Conservation (phyloP, 2,888 invertebrate species). For the Leptinotarsa tumamoca region DNA sequence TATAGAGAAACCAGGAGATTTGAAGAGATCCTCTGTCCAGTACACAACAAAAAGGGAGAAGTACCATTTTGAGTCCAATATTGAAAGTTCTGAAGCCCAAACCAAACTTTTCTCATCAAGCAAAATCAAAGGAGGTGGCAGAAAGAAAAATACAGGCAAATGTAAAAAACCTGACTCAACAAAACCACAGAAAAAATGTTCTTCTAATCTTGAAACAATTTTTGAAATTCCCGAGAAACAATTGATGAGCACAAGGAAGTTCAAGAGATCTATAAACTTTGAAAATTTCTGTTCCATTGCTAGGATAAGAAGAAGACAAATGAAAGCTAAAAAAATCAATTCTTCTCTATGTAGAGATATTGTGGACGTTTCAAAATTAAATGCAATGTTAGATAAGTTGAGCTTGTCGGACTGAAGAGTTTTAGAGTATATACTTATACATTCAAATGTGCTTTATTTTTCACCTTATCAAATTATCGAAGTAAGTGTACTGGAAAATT, state of each 20-base stretch:
- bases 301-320: conserved; percentile 24
- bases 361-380: conserved; percentile 3
- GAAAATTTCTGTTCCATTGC: conserved; percentile 18
- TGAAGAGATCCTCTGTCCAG: not conserved
- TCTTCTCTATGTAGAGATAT: conserved; percentile 12
- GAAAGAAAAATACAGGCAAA: conserved; percentile 9
- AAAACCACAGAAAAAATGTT: conserved; percentile 20
- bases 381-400: conserved; percentile 19
- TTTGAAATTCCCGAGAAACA: conserved; percentile 31
- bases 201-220: conserved; percentile 37
- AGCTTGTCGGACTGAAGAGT: conserved; percentile 8
- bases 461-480: not conserved
- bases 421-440: not conserved
- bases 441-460: not conserved
- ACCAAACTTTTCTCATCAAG: not conserved
- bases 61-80: not conserved
- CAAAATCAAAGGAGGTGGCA: not conserved
- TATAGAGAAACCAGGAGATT: not conserved
- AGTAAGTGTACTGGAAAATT: too few species aligned
- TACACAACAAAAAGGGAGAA: not conserved
- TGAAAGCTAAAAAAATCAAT: conserved; percentile 29
- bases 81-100: not conserved
- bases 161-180: conserved; percentile 19
- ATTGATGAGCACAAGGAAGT: conserved; percentile 34
- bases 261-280: conserved; percentile 34